Evolutionary conservation across 2,888 invertebrate species (phyloP), one percentile per base, ranked within the genome.

Genomic region (Endotricha flammealis): DNA sequence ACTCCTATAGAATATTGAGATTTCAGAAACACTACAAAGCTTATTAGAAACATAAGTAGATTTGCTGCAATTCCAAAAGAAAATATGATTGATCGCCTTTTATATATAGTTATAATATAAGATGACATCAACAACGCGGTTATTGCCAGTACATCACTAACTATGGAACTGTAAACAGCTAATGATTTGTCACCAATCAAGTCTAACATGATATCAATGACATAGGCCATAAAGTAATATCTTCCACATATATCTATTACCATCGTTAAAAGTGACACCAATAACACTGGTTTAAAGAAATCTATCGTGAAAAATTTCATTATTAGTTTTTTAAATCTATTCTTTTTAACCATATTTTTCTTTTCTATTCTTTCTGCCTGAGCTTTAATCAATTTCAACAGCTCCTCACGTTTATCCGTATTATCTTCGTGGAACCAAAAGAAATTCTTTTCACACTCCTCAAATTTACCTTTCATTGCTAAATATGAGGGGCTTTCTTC

Each of bases 401-500:
- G 38, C 11, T 69, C 60, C 12, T 42, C 54, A 13, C 46, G 41
- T 9, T 48, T 58, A n/a, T 51, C 38, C 0, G 16, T 13, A 1
- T 53, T 43, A 12, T 47, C 37, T 12, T 67, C 72, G 14, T 60
- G 32, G 0, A 71, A 38, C 58, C 62, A 73, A 3, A 34, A 32
- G 32, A 57, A 64, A 0, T 67, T 49, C 28, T 49, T 43, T 12
- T 55, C 43, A 32, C 65, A 68, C 8, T 69, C 66, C 2, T 46
- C 45, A 39, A 54, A 66, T 13, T 49, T 51, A 2, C 67, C 69
- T 38, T 53, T 65, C 39, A 63, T 41, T 0, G 67, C 73, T 7
- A 63, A 47, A 36, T 44, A 61, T 0, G 61, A 52, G 1, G 71
- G 73, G 20, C 70, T 73, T 35, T 73, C 73, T 0, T 59, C 57